Percentiles rank a stretch among this genome's conserved stretches.
phyloP scores from a whole-genome alignment of 2,797 vertebrate genomes.

The Enteromius paludinosus region DNA sequence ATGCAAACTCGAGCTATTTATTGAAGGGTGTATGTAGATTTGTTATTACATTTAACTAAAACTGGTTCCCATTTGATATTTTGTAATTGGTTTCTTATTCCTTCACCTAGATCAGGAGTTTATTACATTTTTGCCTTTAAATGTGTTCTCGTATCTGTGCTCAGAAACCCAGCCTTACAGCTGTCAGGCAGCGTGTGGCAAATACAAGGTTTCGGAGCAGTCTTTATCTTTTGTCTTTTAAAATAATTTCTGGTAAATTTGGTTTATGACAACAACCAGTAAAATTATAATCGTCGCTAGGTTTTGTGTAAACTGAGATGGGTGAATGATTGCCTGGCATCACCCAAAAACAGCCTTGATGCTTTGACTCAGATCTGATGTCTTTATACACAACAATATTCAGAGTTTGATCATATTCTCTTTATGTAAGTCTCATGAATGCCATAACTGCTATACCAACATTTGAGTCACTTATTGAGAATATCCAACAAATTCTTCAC shows the following conservation, averaged over 20 bases:
- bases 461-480: background rate
- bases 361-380: background rate
- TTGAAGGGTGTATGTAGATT: slow-evolving; percentile 30
- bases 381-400: background rate
- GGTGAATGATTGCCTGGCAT: slow-evolving; percentile 3
- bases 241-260: background rate
- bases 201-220: background rate
- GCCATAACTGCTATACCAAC: background rate
- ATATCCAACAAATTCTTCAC: background rate
- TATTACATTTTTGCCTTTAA: slow-evolving; percentile 6
- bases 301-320: background rate
- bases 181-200: slow-evolving; percentile 37
- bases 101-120: slow-evolving; percentile 10
- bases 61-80: background rate
- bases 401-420: background rate
- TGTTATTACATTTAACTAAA: background rate
- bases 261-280: background rate
- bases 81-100: background rate
- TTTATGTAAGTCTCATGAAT: background rate
- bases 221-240: background rate
- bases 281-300: background rate
- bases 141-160: slow-evolving; percentile 1
- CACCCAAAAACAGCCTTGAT: background rate
- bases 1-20: slow-evolving; percentile 53
- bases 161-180: slow-evolving; percentile 15